phyloP scores from a whole-genome alignment of 2,888 invertebrate species.

The Thymelicus acteon region DNA sequence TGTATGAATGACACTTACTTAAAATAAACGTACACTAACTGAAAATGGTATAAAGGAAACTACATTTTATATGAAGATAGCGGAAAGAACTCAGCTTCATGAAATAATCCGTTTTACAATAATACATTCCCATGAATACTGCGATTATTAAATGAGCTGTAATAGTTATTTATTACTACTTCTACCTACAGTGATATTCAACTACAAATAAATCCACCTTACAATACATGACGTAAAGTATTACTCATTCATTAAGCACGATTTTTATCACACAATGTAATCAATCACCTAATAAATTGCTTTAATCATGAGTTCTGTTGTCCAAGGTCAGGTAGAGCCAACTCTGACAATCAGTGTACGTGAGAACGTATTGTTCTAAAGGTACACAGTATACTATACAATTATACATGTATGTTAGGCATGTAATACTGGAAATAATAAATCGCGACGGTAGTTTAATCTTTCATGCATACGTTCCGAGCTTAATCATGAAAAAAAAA shows the following conservation, averaged over 20 bases:
- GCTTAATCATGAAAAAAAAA: no score
- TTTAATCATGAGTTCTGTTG: conserved; percentile 20
- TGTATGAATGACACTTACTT: no score
- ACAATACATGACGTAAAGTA: conserved; percentile 30
- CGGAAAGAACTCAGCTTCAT: no score
- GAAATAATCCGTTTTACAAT: no score
- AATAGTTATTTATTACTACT: neutral
- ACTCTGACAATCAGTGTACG: neutral
- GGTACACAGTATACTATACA: neutral
- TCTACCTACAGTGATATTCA: neutral
- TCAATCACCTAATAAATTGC: conserved; percentile 34
- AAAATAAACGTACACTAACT: no score
- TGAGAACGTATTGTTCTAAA: conserved; percentile 11
- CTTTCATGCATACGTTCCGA: no score
- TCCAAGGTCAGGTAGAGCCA: conserved; percentile 21
- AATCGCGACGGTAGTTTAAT: no score
- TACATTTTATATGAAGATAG: no score
- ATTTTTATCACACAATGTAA: conserved; percentile 34
- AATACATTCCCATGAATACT: no score
- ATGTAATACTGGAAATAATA: no score
- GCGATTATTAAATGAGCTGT: no score
- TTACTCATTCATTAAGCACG: conserved; percentile 36
- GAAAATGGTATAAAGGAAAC: no score
- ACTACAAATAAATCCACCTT: conserved; percentile 5
- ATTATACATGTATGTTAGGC: neutral